Conservation (phyloP, 2,113 vertebrate species). For the Xiphias gladius region DNA sequence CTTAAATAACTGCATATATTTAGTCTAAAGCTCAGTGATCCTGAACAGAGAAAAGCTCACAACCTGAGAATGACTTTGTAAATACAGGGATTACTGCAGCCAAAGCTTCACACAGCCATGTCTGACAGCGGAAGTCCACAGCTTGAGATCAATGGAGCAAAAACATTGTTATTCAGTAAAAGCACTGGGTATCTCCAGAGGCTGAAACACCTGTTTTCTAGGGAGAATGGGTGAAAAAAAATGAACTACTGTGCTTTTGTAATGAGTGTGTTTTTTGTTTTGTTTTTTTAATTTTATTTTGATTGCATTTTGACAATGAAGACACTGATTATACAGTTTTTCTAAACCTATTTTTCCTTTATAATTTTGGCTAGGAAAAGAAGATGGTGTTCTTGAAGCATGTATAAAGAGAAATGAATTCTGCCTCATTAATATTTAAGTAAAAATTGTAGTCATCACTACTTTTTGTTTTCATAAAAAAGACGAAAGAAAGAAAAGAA, state of each 20-base stretch:
- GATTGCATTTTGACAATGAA: constrained; percentile 35
- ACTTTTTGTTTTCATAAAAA: constrained; percentile 12
- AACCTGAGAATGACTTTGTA: constrained; percentile 51
- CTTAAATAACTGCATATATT: neutral
- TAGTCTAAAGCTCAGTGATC: constrained; percentile 39
- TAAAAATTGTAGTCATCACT: constrained; percentile 22
- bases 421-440: constrained; percentile 25
- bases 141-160: constrained; percentile 62
- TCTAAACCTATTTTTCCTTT: neutral
- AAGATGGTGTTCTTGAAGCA: constrained; percentile 1
- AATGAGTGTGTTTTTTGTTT: constrained; percentile 27
- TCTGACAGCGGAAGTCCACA: constrained; percentile 59
- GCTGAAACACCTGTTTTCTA: constrained; percentile 9
- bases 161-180: constrained; percentile 45
- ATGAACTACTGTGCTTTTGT: constrained; percentile 13
- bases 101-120: constrained; percentile 43
- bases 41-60: constrained; percentile 43
- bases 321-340: neutral
- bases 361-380: constrained; percentile 1
- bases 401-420: constrained; percentile 4
- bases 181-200: constrained; percentile 30
- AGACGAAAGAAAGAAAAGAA: neutral
- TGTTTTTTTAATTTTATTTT: constrained; percentile 33
- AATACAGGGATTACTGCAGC: constrained; percentile 56
- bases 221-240: constrained; percentile 8